phyloP scores from a whole-genome alignment of 2,888 invertebrate genomes.

The Erebia aethiops region DNA sequence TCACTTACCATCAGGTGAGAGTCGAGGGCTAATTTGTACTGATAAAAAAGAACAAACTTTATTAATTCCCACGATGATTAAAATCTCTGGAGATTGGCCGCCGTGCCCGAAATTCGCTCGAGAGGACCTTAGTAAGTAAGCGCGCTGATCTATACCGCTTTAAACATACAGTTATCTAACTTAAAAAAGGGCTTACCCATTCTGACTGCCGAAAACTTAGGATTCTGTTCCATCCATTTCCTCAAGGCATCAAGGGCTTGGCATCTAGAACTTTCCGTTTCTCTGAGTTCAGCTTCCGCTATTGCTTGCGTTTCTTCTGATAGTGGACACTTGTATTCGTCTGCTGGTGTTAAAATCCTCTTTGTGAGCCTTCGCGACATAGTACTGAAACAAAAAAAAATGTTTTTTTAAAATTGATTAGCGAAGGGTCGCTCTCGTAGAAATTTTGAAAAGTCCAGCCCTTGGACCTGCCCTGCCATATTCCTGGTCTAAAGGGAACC shows the following conservation, averaged over 20 bases:
- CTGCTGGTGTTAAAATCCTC: conserved; percentile 83
- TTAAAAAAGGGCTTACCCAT: conserved; percentile 79
- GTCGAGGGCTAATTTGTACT: no score
- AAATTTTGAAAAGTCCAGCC: no score
- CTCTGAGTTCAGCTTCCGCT: conserved; percentile 86
- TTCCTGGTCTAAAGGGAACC: no score
- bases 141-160: no score
- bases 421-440: no score
- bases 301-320: conserved; percentile 84
- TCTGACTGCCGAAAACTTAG: conserved; percentile 86
- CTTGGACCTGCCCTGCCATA: no score
- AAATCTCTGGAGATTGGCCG: no score
- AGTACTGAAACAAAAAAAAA: conserved; percentile 29
- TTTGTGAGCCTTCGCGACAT: conserved; percentile 71
- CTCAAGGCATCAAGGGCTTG: conserved; percentile 86
- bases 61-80: no score
- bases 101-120: no score
- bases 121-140: no score
- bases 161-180: neutral
- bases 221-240: conserved; percentile 88
- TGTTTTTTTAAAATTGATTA: neutral
- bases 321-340: conserved; percentile 85
- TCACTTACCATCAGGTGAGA: no score
- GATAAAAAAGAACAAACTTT: no score
- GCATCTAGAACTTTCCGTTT: conserved; percentile 85